Evolutionary conservation across 2,888 invertebrate species (phyloP).

Genomic region (Alentia gelatinosa): DNA sequence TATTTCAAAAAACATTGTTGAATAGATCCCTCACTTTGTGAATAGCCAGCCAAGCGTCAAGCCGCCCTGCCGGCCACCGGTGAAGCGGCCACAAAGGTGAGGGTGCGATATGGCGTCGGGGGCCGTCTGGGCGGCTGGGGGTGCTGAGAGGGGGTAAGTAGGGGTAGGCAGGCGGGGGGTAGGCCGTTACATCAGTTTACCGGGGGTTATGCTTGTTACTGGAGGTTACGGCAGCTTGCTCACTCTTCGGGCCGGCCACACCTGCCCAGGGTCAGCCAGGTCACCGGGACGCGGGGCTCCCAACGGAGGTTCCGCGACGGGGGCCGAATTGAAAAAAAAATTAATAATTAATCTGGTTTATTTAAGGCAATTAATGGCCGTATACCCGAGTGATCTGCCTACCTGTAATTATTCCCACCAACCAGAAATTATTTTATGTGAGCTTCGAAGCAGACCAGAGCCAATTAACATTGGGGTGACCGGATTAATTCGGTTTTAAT

Average conservation of each 20-base stretch:
- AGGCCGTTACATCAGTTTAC: conserved; percentile 53
- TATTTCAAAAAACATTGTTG: not conserved
- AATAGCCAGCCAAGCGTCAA: not conserved
- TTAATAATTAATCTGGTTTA: conserved; percentile 28
- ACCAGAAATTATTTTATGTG: not conserved
- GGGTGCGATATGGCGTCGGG: not conserved
- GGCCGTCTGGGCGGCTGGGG: not conserved
- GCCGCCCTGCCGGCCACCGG: conserved; percentile 32
- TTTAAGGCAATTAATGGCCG: not conserved
- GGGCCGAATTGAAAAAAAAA: not conserved
- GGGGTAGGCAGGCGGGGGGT: conserved; percentile 13
- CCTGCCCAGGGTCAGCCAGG: conserved; percentile 39
- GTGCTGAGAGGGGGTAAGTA: not conserved
- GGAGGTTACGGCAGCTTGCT: conserved; percentile 49
- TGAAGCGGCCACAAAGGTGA: conserved; percentile 1
- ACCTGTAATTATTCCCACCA: conserved; percentile 16
- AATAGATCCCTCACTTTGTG: conserved; percentile 36
- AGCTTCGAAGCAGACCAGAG: too few relatives aligned
- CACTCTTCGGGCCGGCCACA: conserved; percentile 52
- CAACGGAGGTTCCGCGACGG: not conserved
- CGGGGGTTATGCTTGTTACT: conserved; percentile 50
- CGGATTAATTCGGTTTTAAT: not conserved
- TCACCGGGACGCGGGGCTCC: conserved; percentile 38
- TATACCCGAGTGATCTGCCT: not conserved
- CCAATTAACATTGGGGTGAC: not conserved